Conservation (phyloP, 2,888 invertebrate genomes). For the Octonoba sinensis region DNA sequence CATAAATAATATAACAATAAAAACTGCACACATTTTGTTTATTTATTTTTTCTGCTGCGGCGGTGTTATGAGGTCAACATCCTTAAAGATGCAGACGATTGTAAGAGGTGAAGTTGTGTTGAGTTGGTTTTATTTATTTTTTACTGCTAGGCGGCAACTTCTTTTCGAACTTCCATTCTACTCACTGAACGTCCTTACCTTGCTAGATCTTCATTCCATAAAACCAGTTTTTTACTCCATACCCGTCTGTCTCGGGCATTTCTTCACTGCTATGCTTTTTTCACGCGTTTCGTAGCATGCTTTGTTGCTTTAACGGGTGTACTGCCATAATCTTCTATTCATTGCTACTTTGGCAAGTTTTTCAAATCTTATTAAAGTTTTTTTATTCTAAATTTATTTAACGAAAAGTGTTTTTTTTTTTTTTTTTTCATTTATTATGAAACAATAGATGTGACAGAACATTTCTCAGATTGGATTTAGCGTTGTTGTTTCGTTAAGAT, state of each 20-base stretch:
- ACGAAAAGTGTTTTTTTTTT: too few relatives aligned
- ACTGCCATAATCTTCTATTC: neutral
- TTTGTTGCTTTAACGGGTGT: neutral
- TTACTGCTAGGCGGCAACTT: slow-evolving; percentile 45
- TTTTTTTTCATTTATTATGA: too few relatives aligned
- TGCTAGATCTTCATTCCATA: slow-evolving; percentile 57
- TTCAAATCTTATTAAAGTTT: neutral
- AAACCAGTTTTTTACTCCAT: slow-evolving; percentile 45
- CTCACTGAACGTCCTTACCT: slow-evolving; percentile 14
- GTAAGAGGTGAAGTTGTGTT: slow-evolving; percentile 10
- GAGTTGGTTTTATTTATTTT: slow-evolving; percentile 17
- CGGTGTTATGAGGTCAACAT: slow-evolving; percentile 58
- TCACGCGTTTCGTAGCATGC: neutral
- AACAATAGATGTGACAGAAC: too few relatives aligned
- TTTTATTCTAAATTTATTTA: too few relatives aligned
- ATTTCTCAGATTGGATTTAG: too few relatives aligned
- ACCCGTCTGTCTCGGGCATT: neutral
- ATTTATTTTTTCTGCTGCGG: neutral
- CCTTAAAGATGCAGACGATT: slow-evolving; percentile 41
- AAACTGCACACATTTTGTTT: neutral
- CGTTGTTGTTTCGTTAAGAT: too few relatives aligned
- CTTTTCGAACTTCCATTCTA: neutral
- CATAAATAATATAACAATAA: neutral
- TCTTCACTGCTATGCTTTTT: neutral
- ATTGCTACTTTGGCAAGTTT: slow-evolving; percentile 31